phyloP scores from a whole-genome alignment of 2,113 vertebrate species.

The Podocnemis expansa region DNA sequence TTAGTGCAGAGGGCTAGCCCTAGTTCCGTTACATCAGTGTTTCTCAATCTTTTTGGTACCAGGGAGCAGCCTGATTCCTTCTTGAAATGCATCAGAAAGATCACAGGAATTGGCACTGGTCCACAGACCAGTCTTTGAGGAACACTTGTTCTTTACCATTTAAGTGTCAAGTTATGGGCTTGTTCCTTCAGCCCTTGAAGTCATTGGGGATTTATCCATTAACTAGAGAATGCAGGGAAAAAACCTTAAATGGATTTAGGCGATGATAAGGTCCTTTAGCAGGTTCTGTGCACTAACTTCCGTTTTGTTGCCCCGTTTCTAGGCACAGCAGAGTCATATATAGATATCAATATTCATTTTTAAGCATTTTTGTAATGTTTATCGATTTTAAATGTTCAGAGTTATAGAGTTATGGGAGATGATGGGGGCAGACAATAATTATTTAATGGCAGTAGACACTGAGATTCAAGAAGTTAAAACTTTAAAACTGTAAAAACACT shows the following conservation, averaged over 20 bases:
- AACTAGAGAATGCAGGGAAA: constrained; percentile 2
- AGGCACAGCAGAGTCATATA: not conserved
- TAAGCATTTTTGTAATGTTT: not conserved
- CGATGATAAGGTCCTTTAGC: not conserved
- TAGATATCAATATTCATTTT: not conserved
- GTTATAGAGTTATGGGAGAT: not conserved
- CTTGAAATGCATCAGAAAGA: not conserved
- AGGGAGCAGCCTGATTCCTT: not conserved
- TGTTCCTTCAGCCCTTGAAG: not conserved
- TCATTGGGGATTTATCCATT: not conserved
- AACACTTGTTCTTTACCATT: no score
- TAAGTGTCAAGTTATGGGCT: not conserved
- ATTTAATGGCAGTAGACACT: not conserved
- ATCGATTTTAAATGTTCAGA: not conserved
- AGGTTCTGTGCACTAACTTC: not conserved
- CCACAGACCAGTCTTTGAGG: no score
- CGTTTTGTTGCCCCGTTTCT: not conserved
- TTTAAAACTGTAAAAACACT: not conserved
- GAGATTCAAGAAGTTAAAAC: not conserved
- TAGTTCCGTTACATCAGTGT: not conserved
- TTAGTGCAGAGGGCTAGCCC: not conserved
- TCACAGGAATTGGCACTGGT: not conserved
- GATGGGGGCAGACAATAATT: not conserved
- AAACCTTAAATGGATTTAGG: not conserved
- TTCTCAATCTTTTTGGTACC: not conserved